These are phyloP conservation scores for Brachyrhaphis roseni DNA, from an alignment of 2,797 vertebrate genomes.

Conservation along the genomic window DNA sequence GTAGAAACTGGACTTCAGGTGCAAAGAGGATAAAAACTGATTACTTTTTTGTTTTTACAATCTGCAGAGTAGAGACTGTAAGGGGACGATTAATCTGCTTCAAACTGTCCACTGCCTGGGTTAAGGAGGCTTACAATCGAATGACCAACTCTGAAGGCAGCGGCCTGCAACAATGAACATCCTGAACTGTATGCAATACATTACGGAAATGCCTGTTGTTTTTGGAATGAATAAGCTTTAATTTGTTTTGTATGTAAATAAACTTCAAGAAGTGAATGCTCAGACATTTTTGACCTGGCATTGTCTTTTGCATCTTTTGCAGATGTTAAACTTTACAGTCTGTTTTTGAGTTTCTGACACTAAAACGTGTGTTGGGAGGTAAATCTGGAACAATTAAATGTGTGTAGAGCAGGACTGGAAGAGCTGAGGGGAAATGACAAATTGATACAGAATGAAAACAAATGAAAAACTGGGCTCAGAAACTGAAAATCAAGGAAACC, in stretches of 20 bases:
- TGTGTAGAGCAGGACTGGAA: no score
- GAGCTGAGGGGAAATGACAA: no score
- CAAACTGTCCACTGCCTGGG: background rate
- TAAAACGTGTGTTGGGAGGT: background rate
- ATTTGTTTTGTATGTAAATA: background rate
- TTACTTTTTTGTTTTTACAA: background rate
- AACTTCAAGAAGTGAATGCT: background rate
- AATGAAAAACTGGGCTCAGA: no score
- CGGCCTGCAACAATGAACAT: background rate
- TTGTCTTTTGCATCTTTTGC: background rate
- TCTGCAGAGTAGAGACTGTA: slow-evolving; percentile 45
- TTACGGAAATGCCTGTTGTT: background rate
- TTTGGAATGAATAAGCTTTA: background rate
- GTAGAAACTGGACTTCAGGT: background rate
- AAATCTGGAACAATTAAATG: no score
- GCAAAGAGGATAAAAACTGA: background rate
- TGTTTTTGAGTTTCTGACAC: background rate
- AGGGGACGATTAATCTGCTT: slow-evolving; percentile 18
- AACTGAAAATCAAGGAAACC: no score
- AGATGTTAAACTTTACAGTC: background rate
- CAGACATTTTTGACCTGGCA: background rate
- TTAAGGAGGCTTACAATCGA: slow-evolving; percentile 18
- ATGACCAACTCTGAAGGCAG: background rate
- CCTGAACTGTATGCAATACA: no score
- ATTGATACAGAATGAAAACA: no score